Percentiles rank a stretch among this genome's conserved stretches.
Conservation (phyloP, 2,797 vertebrate species). For the Masticophis lateralis region DNA sequence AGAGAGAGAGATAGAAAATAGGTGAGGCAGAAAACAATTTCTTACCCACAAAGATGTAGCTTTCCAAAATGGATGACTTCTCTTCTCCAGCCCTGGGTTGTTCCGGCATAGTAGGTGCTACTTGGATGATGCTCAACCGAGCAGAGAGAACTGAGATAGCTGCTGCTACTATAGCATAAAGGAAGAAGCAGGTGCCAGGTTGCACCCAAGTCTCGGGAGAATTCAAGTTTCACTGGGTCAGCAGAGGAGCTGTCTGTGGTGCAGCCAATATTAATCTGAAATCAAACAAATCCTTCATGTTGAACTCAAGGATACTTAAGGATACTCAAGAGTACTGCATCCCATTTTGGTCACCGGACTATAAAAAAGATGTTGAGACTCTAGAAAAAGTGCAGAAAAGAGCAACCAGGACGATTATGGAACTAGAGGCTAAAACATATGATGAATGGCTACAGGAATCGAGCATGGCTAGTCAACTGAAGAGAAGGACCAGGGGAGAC, state of each 20-base stretch:
- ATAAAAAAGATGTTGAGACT: too few species aligned
- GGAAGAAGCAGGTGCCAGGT: constrained; percentile 96
- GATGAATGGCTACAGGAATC: too few species aligned
- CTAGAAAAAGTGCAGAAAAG: too few species aligned
- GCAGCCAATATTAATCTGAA: constrained; percentile 93
- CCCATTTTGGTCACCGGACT: too few species aligned
- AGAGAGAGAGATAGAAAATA: not conserved
- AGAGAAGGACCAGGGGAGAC: too few species aligned
- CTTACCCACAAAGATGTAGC: constrained; percentile 94
- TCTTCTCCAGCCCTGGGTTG: constrained; percentile 91
- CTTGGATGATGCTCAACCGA: constrained; percentile 95
- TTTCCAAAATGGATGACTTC: constrained; percentile 93
- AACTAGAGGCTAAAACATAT: too few species aligned
- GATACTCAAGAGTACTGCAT: too few species aligned
- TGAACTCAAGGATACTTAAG: not conserved
- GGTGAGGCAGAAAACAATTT: not conserved
- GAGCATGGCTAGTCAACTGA: too few species aligned
- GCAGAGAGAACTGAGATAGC: constrained; percentile 88
- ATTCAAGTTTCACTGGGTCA: constrained; percentile 88
- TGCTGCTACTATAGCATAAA: constrained; percentile 88
- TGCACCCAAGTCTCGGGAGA: constrained; percentile 94
- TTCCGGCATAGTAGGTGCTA: constrained; percentile 90
- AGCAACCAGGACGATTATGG: too few species aligned
- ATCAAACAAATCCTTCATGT: not conserved
- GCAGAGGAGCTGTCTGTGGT: constrained; percentile 89